Percentiles rank a stretch among this genome's conserved stretches.
These are phyloP conservation scores for Acanthosoma haemorrhoidale DNA, from an alignment of 2,888 invertebrate genomes.

Conservation along the genomic window DNA sequence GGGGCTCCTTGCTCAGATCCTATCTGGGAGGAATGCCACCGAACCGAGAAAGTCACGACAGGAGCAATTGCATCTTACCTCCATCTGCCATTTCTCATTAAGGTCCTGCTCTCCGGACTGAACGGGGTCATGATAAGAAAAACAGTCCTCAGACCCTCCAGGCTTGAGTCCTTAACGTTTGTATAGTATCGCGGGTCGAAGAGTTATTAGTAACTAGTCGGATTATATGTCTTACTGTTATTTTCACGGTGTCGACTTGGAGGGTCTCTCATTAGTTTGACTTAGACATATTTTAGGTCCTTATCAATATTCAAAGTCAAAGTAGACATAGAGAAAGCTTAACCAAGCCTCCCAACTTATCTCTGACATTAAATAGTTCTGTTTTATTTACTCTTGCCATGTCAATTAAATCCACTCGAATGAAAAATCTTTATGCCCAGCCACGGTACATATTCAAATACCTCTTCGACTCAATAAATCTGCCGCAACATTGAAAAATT, in stretches of 20 bases:
- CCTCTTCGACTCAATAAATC: no score
- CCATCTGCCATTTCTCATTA: conserved; percentile 8
- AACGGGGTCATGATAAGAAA: background rate
- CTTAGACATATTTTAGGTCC: no score
- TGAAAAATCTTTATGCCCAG: no score
- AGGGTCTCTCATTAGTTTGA: background rate
- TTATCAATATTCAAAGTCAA: no score
- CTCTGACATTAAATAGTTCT: no score
- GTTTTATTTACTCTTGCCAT: no score
- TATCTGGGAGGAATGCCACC: background rate
- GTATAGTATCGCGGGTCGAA: conserved; percentile 1
- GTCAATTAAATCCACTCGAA: no score
- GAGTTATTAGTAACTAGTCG: background rate
- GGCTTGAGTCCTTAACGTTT: background rate
- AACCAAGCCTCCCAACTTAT: no score
- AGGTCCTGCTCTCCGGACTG: background rate
- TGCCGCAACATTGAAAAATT: no score
- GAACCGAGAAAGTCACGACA: background rate
- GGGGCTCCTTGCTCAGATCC: background rate
- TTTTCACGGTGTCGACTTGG: background rate
- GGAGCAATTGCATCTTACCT: background rate
- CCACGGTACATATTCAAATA: no score
- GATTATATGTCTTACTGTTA: background rate
- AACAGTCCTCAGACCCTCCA: no score
- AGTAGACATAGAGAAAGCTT: no score